A percentile compares a stretch with the other conserved stretches of the same genome.
Conservation (phyloP, 2,113 vertebrate genomes). For the Microtus montanus region DNA sequence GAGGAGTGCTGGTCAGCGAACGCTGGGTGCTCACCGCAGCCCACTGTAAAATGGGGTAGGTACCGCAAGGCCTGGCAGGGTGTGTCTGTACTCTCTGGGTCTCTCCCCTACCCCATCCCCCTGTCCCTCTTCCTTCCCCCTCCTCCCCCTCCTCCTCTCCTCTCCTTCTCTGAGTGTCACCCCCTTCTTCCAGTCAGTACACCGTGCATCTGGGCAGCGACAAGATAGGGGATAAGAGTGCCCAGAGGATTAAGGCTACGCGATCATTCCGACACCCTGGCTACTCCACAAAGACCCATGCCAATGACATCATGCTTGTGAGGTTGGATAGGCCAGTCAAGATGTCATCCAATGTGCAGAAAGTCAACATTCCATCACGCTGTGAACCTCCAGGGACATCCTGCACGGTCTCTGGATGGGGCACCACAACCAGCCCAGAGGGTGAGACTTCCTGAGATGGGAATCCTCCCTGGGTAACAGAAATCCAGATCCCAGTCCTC, state of each 20-base stretch:
- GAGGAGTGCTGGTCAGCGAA: conserved; percentile 58
- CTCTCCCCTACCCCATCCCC: accelerated
- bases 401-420: conserved; percentile 88
- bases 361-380: conserved; percentile 83
- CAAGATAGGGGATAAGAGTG: conserved; percentile 71
- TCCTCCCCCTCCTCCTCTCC: accelerated
- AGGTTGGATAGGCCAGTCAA: conserved; percentile 77
- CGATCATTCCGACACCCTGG: conserved; percentile 83
- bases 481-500: background rate
- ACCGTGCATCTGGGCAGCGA: conserved; percentile 86
- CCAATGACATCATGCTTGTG: conserved; percentile 90
- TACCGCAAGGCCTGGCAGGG: too few relatives aligned
- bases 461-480: background rate
- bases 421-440: conserved; percentile 84
- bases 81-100: background rate
- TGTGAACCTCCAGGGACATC: conserved; percentile 83
- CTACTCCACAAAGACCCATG: conserved; percentile 82
- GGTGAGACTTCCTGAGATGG: conserved; percentile 46
- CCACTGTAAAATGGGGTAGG: conserved; percentile 76
- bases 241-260: conserved; percentile 86
- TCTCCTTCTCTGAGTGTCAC: background rate
- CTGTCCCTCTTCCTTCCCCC: background rate
- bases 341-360: conserved; percentile 79
- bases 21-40: conserved; percentile 78
- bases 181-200: conserved; percentile 63